These are phyloP conservation scores for Leucosticte australis DNA, from an alignment of 2,113 vertebrate genomes.

Conservation along the genomic window DNA sequence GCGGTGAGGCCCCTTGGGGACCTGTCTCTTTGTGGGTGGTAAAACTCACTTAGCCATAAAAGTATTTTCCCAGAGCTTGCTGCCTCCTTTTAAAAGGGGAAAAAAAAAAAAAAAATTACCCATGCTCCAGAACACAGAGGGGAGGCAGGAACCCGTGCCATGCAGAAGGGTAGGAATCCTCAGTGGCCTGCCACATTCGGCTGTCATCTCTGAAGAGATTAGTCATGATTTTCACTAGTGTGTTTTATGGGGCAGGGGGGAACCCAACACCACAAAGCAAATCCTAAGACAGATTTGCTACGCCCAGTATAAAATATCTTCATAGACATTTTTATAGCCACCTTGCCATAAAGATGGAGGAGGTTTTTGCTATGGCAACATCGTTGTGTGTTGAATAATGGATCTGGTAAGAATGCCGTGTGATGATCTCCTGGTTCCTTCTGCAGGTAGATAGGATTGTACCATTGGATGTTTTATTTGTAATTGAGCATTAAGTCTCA, in stretches of 20 bases:
- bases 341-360: background rate
- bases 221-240: background rate
- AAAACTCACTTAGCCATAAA: conserved; percentile 69
- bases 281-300: background rate
- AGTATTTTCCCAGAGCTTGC: conserved; percentile 68
- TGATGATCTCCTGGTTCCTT: background rate
- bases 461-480: background rate
- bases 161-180: background rate
- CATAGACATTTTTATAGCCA: background rate
- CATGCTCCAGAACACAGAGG: background rate
- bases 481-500: background rate
- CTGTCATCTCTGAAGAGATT: background rate
- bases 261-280: background rate
- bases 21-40: conserved; percentile 73
- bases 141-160: background rate
- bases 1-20: conserved; percentile 68
- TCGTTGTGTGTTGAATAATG: background rate
- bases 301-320: background rate
- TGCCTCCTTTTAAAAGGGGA: background rate
- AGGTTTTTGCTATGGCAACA: background rate
- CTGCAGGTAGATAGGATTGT: background rate
- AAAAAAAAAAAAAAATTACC: background rate
- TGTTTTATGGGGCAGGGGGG: background rate
- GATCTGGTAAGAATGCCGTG: background rate
- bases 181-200: background rate